phyloP scores from a whole-genome alignment of 2,888 invertebrate genomes.

The Girardia tigrina region DNA sequence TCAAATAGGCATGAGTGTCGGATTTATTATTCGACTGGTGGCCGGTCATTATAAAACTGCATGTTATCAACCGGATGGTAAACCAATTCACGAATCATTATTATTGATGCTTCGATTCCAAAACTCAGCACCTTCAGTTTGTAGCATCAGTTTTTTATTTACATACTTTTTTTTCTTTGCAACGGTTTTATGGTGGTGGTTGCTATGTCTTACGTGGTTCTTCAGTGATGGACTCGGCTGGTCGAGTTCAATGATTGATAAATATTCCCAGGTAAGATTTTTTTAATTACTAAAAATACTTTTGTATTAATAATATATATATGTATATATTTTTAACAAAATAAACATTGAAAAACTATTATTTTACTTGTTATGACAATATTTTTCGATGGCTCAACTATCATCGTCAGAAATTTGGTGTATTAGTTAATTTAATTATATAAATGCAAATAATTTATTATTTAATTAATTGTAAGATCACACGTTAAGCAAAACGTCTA shows the following conservation, averaged over 20 bases:
- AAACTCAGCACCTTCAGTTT: constrained; percentile 6
- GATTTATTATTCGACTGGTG: constrained; percentile 69
- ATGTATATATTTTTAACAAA: too few species aligned
- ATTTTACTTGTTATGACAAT: too few species aligned
- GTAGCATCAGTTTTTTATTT: constrained; percentile 1
- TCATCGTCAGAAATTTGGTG: too few species aligned
- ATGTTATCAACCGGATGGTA: background rate
- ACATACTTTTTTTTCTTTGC: constrained; percentile 17
- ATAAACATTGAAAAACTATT: too few species aligned
- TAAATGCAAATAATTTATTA: too few species aligned
- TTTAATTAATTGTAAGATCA: too few species aligned
- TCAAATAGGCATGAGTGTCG: constrained; percentile 74
- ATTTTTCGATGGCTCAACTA: too few species aligned
- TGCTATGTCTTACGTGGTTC: constrained; percentile 2
- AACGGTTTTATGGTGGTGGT: background rate
- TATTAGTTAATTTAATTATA: too few species aligned
- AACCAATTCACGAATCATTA: constrained; percentile 12
- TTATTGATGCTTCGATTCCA: background rate
- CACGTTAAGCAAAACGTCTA: too few species aligned
- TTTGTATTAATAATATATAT: too few species aligned
- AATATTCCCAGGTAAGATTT: constrained; percentile 1
- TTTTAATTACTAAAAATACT: background rate
- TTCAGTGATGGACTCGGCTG: background rate
- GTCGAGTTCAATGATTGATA: constrained; percentile 9
- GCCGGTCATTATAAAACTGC: constrained; percentile 56